These are phyloP conservation scores for Meandrusa payeni DNA, from an alignment of 2,888 invertebrate species.

Conservation along the genomic window DNA sequence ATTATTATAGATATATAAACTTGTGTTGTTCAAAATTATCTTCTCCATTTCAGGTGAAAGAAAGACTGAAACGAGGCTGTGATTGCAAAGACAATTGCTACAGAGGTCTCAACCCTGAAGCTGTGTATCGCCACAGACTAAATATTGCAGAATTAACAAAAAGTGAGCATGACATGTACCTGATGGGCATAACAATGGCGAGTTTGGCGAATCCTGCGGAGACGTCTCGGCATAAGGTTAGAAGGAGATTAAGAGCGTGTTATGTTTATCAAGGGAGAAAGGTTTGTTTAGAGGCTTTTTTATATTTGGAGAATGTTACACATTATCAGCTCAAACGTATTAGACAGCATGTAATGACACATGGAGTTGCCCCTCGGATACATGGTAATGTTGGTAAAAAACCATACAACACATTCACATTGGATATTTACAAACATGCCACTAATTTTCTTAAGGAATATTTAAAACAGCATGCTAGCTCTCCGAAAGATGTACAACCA, in stretches of 20 bases:
- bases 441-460: constrained; percentile 88
- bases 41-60: constrained; percentile 81
- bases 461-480: constrained; percentile 83
- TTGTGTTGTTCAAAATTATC: too few relatives aligned
- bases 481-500: constrained; percentile 74
- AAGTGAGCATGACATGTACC: constrained; percentile 91
- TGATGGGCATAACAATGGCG: constrained; percentile 93
- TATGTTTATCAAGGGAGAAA: constrained; percentile 89
- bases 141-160: constrained; percentile 90
- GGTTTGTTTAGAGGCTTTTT: constrained; percentile 88
- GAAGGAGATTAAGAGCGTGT: constrained; percentile 86
- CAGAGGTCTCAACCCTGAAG: constrained; percentile 86
- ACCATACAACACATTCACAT: constrained; percentile 89
- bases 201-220: constrained; percentile 88
- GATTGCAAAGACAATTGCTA: constrained; percentile 91
- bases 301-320: constrained; percentile 89
- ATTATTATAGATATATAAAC: too few relatives aligned
- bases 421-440: constrained; percentile 89
- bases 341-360: constrained; percentile 88
- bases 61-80: constrained; percentile 86
- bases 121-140: constrained; percentile 87
- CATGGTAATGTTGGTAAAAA: constrained; percentile 91
- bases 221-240: constrained; percentile 86
- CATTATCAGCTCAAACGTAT: constrained; percentile 89
- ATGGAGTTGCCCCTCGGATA: constrained; percentile 88